Evolutionary conservation across 2,888 invertebrate genomes (phyloP), one percentile per base, ranked within the genome.

Genomic region (Dryobotodes eremita): DNA sequence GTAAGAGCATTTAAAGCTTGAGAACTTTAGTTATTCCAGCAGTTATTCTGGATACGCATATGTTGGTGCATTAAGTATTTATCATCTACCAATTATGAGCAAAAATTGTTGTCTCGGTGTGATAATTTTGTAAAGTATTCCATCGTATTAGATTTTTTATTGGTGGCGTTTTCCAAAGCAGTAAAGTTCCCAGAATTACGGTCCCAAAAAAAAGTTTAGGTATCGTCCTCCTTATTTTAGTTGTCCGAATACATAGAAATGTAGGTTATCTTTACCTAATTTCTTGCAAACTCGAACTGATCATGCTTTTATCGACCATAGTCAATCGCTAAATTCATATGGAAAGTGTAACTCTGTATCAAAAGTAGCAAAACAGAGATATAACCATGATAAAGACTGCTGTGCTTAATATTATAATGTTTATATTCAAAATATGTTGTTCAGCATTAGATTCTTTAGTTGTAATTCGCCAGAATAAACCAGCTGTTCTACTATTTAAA

Each of bases 1-100:
- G 72, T 79, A 78, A 71, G 72, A 81, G 64, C 82, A 76, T 86
- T 88, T 82, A 84, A 86, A 82, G 86, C 86, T 79, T 89, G 83
- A 75, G 86, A 88, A 86, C 79, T 81, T 83, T 64, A 77, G 73
- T 80, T 72, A 78, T 89, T 79, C 36, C n/a, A 79, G 61, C 77
- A 83, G 83, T 81, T 88, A 80, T 88, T 88, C 71, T 74, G 62
- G 71, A 71, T 70, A 78, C 76, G 65, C 48, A 73, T 64, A 62
- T 77, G 71, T 71, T 68, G 46, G 64, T 76, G 66, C 59, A 70
- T 75, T 61, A 59, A 42, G 66, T 77, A 75, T 70, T 59, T 68
- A 59, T 70, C 46, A 53, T 59, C 53, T 71, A 55, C 13, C 61
- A 71, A 74, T 80, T 74, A 66, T 70, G 15, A 55, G 2, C 1